Base-by-base conservation (phyloP, 2,888 invertebrate genomes). In the Frankliniella fusca region DNA sequence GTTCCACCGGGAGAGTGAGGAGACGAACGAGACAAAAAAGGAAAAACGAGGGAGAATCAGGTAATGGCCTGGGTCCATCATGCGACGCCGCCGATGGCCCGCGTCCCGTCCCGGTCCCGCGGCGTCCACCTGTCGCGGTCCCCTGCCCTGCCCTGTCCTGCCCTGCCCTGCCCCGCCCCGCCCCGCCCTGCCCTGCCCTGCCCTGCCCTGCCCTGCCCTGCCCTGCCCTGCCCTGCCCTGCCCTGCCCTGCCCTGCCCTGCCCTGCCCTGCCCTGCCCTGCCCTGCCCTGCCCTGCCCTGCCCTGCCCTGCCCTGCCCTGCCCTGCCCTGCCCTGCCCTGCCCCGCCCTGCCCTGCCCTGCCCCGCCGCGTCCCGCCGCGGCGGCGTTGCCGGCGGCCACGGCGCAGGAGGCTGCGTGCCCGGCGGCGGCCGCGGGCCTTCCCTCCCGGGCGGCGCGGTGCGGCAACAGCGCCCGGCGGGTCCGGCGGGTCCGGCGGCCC, bases 401-500 rank as follows among this genome's bases (percentile, higher is more conserved):
- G 38, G 38, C 38, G 38, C 38, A 5, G 38, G 38, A 38, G 38
- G 38, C 38, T 38, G 38, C 38, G 38, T 5, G 38, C 3, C 38
- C 3, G 3, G 5, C 38, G 38, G 38, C 38, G 38, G 3, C 61
- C 61, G 15, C n/a, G 61, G 61, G 18, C 11, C 61, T 61, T 61
- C 61, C 61, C 54, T 18, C 54, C 15, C 61, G 61, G 61, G 20
- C 61, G 61, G 61, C 61, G 61, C 61, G 15, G 27, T 9, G 27
- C 27, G 70, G 70, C 70, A 76, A 76, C 70, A n/a, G 20, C 15
- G 61, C 61, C n/a, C n/a, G n/a, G n/a, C n/a, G n/a, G n/a, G n/a
- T n/a, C n/a, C n/a, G n/a, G n/a, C n/a, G n/a, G n/a, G n/a, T n/a
- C n/a, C 12, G 54, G 3, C 5, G 38, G 38, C 38, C 38, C 38